Evolutionary conservation across 2,888 invertebrate species (phyloP).

Genomic region (Oligia fasciuncula): DNA sequence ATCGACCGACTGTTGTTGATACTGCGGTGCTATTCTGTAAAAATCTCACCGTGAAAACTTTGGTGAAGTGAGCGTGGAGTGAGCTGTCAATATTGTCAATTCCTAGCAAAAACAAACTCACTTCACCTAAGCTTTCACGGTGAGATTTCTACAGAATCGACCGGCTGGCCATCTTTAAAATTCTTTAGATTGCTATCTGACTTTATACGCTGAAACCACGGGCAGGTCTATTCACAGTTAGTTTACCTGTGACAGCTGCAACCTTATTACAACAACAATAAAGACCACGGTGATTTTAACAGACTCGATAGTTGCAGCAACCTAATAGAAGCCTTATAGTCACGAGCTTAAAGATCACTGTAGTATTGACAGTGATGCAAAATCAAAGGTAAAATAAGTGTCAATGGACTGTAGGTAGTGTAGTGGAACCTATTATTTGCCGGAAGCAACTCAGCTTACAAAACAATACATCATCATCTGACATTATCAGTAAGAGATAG

Average conservation of each 20-base stretch:
- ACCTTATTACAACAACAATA: neutral
- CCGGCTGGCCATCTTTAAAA: neutral
- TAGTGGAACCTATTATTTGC: neutral
- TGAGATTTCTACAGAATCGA: too few relatives aligned
- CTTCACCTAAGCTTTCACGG: too few relatives aligned
- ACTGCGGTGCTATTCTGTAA: too few relatives aligned
- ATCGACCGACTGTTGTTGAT: too few relatives aligned
- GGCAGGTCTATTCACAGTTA: too few relatives aligned
- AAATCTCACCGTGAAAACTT: too few relatives aligned
- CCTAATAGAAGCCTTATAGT: neutral
- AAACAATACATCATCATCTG: conserved; percentile 2
- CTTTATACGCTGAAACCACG: neutral
- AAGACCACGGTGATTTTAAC: neutral
- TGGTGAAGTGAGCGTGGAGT: too few relatives aligned
- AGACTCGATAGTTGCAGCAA: neutral
- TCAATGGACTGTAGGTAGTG: neutral
- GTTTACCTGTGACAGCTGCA: neutral
- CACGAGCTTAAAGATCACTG: neutral
- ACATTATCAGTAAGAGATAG: conserved; percentile 3
- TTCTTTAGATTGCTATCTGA: neutral
- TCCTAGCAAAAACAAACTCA: too few relatives aligned
- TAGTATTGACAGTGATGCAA: neutral
- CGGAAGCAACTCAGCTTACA: conserved; percentile 1
- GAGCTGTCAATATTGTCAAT: too few relatives aligned
- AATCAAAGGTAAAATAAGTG: neutral